A percentile compares a stretch with the other conserved stretches of the same genome.
phyloP scores from a whole-genome alignment of 2,888 invertebrate species.

The Perizoma affinitatum region DNA sequence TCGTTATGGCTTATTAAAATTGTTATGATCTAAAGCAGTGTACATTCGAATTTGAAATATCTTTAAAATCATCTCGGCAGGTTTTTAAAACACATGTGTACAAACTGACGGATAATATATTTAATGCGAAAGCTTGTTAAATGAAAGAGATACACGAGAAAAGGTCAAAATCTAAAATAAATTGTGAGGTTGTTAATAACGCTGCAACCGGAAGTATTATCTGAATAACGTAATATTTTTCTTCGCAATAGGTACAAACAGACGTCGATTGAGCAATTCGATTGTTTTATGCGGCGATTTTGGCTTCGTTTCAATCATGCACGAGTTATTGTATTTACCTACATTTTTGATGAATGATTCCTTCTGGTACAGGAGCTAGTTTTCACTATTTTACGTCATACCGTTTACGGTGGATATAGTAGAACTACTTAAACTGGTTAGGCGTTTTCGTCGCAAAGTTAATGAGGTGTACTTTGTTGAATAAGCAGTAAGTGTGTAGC shows the following conservation, averaged over 20 bases:
- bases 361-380: constrained; percentile 2
- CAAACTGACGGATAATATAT: too few relatives aligned
- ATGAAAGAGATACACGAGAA: too few relatives aligned
- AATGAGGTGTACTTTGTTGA: too few relatives aligned
- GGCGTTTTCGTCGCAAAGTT: too few relatives aligned
- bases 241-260: constrained; percentile 5
- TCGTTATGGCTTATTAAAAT: constrained; percentile 23
- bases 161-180: too few relatives aligned
- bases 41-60: too few relatives aligned
- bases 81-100: too few relatives aligned
- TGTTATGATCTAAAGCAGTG: background rate
- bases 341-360: constrained; percentile 38
- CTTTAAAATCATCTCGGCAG: too few relatives aligned
- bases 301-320: constrained; percentile 45
- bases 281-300: constrained; percentile 39
- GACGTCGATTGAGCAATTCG: constrained; percentile 30
- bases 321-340: constrained; percentile 43
- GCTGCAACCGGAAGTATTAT: background rate
- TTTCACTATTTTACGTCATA: constrained; percentile 11
- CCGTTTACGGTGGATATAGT: background rate
- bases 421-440: too few relatives aligned
- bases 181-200: too few relatives aligned
- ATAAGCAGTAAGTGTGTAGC: too few relatives aligned
- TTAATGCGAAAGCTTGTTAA: too few relatives aligned
- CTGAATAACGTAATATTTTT: constrained; percentile 3